Percentiles rank a stretch among this genome's conserved stretches.
These are phyloP conservation scores for Plecotus auritus DNA, from an alignment of 2,113 vertebrate species.

Conservation along the genomic window DNA sequence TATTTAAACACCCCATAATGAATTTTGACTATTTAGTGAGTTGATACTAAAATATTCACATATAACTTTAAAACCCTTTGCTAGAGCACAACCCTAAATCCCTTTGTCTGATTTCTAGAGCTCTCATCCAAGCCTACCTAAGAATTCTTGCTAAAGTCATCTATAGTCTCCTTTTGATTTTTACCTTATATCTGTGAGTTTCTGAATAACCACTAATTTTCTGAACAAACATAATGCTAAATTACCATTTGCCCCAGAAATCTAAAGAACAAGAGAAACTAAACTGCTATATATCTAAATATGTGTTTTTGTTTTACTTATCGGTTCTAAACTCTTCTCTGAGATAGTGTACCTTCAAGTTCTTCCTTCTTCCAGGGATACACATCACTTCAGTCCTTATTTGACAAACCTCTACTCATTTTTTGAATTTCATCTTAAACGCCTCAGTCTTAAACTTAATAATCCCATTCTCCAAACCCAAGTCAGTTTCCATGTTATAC, in stretches of 20 bases:
- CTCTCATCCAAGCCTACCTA: background rate
- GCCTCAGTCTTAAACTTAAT: background rate
- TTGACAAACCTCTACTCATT: background rate
- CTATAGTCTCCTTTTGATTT: background rate
- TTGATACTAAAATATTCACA: background rate
- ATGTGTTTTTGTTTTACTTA: background rate
- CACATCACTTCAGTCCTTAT: background rate
- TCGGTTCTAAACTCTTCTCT: background rate
- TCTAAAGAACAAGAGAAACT: background rate
- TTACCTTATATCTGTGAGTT: background rate
- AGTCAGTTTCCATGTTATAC: background rate
- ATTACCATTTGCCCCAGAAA: background rate
- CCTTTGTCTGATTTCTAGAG: background rate
- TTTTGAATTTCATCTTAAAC: background rate
- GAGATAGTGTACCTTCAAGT: background rate
- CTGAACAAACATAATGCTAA: background rate
- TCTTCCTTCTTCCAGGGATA: background rate
- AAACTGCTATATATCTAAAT: background rate
- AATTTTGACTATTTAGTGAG: background rate
- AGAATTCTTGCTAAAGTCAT: background rate
- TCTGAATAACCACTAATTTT: background rate
- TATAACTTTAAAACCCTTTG: background rate
- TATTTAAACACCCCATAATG: background rate
- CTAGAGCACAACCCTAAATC: background rate
- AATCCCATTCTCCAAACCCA: background rate